Evolutionary conservation across 2,888 invertebrate species (phyloP), one percentile per base, ranked within the genome.

Genomic region (Acleris sparsana): DNA sequence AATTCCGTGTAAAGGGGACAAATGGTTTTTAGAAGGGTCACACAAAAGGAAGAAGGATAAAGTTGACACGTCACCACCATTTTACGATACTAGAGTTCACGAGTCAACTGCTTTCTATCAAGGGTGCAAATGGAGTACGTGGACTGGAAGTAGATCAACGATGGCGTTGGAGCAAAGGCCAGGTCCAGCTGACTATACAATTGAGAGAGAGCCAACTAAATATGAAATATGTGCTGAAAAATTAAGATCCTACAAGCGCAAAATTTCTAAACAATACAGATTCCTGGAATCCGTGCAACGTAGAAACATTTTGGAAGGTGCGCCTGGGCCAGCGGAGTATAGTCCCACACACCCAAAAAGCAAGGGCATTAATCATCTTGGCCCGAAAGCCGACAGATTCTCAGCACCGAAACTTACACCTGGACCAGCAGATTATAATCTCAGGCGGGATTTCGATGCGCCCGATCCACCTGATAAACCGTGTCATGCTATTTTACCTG

Each of bases 71-170:
- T 72, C 77, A 49, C 86, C 86, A 18, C 84, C 84, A 13, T 87
- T 89, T 72, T 89, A 89, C 73, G 73, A 90, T 65, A 62, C 79
- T 1, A 75, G 69, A 60, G 78, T 87, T n/a, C 72, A 74, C 9
- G 86, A 86, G 61, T 77, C 76, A 3, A 84, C 86, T 20, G 73
- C 79, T 43, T 89, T 82, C 76, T 92, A 90, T 70, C 82, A 71
- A 5, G 91, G 91, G 5, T 91, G 90, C 51, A 91, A 90, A 82
- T 90, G 91, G 92, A 89, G 65, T 39, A 60, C 51, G 20, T 33
- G 60, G 65, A 43, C 60, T 20, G 44, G 60, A 25, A 60, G 39
- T 44, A 65, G 65, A 44, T 18, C 43, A 20, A 33, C 33, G 49
- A 75, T 75, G 69, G 18, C 64, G 18, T 20, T 64, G 25, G 74